These are phyloP conservation scores for Apodemus sylvaticus DNA, from an alignment of 2,113 vertebrate species.

Conservation along the genomic window DNA sequence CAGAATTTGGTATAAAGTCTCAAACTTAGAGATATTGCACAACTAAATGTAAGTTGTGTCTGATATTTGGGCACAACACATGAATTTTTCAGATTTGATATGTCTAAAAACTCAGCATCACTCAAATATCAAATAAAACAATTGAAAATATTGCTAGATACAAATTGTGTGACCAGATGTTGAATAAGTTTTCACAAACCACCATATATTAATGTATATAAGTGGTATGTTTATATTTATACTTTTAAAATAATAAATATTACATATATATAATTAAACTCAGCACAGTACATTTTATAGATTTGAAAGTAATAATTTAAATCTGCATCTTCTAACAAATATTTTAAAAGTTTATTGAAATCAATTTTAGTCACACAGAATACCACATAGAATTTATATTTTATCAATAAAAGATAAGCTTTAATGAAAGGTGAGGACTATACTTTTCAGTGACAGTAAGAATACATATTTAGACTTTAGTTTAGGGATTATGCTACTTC, in stretches of 20 bases:
- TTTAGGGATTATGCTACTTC: neutral
- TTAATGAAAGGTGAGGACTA: neutral
- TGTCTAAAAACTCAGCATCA: neutral
- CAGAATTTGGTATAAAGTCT: neutral
- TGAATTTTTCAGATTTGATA: neutral
- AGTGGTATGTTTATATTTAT: neutral
- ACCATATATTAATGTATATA: neutral
- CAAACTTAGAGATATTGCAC: neutral
- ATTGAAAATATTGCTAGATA: neutral
- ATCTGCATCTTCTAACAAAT: neutral
- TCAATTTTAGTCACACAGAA: neutral
- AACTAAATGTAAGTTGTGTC: neutral
- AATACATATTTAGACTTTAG: neutral
- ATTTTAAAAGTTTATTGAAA: neutral
- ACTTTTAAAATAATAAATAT: neutral
- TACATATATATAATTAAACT: neutral
- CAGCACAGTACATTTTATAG: neutral
- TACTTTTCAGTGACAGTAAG: neutral
- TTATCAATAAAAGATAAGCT: neutral
- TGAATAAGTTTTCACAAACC: neutral
- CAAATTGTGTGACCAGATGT: neutral
- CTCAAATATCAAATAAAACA: neutral
- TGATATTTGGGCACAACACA: neutral
- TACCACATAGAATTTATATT: neutral
- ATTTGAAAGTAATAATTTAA: neutral